phyloP scores from a whole-genome alignment of 2,113 vertebrate genomes.

The Tachuris rubrigastra region DNA sequence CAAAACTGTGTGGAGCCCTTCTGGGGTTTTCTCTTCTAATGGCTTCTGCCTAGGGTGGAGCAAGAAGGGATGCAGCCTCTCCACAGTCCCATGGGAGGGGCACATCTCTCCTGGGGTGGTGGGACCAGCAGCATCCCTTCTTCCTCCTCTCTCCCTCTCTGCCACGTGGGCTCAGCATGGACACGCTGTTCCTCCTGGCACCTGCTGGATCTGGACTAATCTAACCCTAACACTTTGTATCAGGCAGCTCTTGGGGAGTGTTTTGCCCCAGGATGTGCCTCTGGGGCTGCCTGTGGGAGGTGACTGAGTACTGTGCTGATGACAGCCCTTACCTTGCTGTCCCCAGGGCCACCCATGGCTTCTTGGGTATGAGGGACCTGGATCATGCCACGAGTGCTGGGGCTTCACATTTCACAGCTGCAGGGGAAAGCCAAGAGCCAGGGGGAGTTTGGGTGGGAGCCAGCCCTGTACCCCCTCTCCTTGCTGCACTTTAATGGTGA shows the following conservation, averaged over 20 bases:
- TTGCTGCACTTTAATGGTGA: constrained; percentile 59
- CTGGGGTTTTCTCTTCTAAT: neutral
- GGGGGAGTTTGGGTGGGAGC: neutral
- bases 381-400: accelerated
- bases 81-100: neutral
- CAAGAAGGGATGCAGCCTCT: neutral
- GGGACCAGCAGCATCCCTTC: neutral
- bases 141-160: neutral
- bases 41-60: neutral
- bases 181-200: neutral
- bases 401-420: neutral
- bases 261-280: neutral
- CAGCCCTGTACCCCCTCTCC: neutral
- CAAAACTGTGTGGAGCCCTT: neutral
- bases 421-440: neutral
- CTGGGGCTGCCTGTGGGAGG: neutral
- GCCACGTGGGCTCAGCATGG: neutral
- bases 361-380: neutral
- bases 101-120: neutral
- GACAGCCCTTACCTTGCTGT: neutral
- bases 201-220: neutral
- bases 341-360: neutral
- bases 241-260: neutral
- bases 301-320: accelerated
- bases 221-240: accelerated